A percentile compares a stretch with the other conserved stretches of the same genome.
phyloP scores from a whole-genome alignment of 2,888 invertebrate species.

The Sinopyrophorus schimmeli region DNA sequence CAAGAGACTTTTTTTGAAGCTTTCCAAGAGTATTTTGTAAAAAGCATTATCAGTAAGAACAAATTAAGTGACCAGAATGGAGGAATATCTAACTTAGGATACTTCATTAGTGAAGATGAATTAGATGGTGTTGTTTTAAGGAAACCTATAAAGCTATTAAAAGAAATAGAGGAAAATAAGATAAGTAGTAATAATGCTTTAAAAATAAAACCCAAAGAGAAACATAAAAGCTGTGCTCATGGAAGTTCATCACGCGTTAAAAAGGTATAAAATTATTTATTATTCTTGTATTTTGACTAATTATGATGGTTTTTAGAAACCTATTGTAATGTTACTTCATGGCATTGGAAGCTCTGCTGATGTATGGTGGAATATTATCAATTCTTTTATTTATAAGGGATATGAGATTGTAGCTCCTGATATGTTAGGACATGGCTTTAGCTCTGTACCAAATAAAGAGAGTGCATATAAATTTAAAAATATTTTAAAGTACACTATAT shows the following conservation, averaged over 20 bases:
- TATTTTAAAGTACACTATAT: slow-evolving; percentile 61
- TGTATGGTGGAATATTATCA: slow-evolving; percentile 63
- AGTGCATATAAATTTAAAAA: slow-evolving; percentile 64
- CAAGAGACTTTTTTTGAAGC: slow-evolving; percentile 52
- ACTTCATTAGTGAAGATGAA: slow-evolving; percentile 41
- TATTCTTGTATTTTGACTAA: too few species aligned
- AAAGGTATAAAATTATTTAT: slow-evolving; percentile 36
- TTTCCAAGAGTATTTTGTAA: slow-evolving; percentile 49
- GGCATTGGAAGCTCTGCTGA: slow-evolving; percentile 69
- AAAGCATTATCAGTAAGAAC: slow-evolving; percentile 7
- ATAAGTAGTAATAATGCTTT: too few species aligned
- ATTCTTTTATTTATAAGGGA: slow-evolving; percentile 61
- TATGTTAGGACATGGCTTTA: slow-evolving; percentile 69
- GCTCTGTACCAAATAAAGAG: slow-evolving; percentile 61
- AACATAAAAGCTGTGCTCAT: slow-evolving; percentile 18
- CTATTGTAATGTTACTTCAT: slow-evolving; percentile 66
- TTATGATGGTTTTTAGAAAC: slow-evolving; percentile 49
- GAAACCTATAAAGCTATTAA: slow-evolving; percentile 21
- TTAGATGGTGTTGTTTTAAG: slow-evolving; percentile 39
- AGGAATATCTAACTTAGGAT: slow-evolving; percentile 47
- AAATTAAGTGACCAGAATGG: slow-evolving; percentile 5
- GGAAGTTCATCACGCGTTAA: slow-evolving; percentile 22
- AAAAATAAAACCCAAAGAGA: too few species aligned
- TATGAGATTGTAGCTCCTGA: slow-evolving; percentile 69
- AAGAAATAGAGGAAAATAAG: too few species aligned